phyloP scores from a whole-genome alignment of 1,140 invertebrate species.

The Nasonia longicornis region DNA sequence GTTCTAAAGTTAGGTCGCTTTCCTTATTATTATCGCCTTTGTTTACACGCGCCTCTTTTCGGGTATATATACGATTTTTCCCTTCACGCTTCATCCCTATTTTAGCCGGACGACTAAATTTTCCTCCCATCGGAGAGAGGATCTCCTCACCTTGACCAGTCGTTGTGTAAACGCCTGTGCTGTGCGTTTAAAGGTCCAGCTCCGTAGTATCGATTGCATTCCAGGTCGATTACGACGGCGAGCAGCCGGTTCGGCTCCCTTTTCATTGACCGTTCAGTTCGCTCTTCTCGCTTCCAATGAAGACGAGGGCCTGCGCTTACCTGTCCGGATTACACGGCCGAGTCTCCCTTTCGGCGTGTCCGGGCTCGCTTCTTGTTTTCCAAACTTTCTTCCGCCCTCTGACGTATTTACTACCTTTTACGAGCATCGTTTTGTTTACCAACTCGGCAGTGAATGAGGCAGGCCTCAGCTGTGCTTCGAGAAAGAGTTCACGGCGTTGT shows the following conservation, averaged over 20 bases:
- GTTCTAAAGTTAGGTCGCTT: not conserved
- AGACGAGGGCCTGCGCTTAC: not conserved
- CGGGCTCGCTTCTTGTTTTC: not conserved
- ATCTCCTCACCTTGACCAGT: not conserved
- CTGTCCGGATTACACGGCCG: slow-evolving; percentile 10
- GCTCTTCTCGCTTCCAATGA: not conserved
- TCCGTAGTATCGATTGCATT: slow-evolving; percentile 37
- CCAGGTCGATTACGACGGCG: slow-evolving; percentile 27
- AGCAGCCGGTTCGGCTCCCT: not conserved
- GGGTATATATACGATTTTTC: not conserved
- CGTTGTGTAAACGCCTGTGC: no score
- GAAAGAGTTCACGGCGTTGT: no score
- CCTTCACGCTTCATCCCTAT: not conserved
- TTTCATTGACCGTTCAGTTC: not conserved
- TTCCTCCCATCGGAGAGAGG: not conserved
- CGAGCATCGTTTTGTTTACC: not conserved
- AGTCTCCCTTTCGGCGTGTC: not conserved
- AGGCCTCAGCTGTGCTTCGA: no score
- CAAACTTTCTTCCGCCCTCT: not conserved
- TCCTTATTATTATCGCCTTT: not conserved
- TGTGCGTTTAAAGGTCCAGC: not conserved
- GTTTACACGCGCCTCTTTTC: not conserved
- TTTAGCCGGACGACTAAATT: not conserved
- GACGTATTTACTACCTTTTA: no score
- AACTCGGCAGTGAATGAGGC: not conserved